Evolutionary conservation across 2,797 vertebrate genomes (phyloP), one percentile per base, ranked within the genome.

Genomic region (Champsocephalus esox): DNA sequence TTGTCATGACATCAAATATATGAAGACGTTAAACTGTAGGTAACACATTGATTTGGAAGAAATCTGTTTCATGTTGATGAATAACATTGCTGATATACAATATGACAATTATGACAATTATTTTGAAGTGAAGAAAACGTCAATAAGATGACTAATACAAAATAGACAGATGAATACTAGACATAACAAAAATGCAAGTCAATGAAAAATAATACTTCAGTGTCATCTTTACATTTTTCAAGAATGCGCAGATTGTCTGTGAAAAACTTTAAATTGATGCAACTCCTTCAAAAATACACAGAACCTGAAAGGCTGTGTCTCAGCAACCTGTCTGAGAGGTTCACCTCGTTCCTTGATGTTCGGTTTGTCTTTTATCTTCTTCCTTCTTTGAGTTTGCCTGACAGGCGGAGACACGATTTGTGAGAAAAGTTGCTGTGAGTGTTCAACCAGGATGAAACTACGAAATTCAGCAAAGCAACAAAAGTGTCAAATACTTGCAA

Each of bases 321-420:
- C 71, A 74, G 66, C 62, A 60, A 54, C 52, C 61, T 74, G 58
- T 85, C 63, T 54, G 11, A 78, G 13, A 19, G 60, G 24, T 34
- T 74, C 68, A 60, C 49, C 6, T 7, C 19, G 12, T 69, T 73
- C 70, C 58, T 77, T 77, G 57, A 75, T 64, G 73, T 70, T 76
- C n/a, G 14, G 12, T 49, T 74, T 71, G 51, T 46, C 70, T 87
- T 79, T 78, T 9, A 75, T 84, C 77, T 67, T 73, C 14, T 44
- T 49, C 54, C 34, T 12, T 62, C 71, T 70, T 73, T 73, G 58
- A 79, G 52, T 68, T 77, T 73, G 45, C 66, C 69, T 77, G 70
- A 77, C 66, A 79, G 67, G 58, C 43, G 44, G 48, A 72, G 44
- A 65, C 51, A 49, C n/a, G 48, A 69, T 58, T 62, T 72, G 24